Evolutionary conservation across 2,113 vertebrate genomes (phyloP).

Genomic region (Rafetus swinhoei): DNA sequence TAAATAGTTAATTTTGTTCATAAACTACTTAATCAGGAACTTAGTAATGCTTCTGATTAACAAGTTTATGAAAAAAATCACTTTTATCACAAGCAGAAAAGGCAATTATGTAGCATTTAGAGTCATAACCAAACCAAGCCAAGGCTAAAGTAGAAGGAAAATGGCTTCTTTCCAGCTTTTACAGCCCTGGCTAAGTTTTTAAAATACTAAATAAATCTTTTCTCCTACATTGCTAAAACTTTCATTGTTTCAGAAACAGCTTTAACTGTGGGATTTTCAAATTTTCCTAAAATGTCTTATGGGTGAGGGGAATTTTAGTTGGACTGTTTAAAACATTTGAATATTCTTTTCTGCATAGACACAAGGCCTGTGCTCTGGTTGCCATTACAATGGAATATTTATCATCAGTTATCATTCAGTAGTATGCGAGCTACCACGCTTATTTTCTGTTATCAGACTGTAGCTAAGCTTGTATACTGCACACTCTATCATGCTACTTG

Average conservation of each 20-base stretch:
- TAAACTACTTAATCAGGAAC: conserved; percentile 62
- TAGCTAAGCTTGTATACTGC: neutral
- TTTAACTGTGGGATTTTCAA: neutral
- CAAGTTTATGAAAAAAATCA: neutral
- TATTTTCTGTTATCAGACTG: neutral
- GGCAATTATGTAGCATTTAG: conserved; percentile 18
- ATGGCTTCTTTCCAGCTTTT: conserved; percentile 49
- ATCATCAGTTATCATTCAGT: neutral
- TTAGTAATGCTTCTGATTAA: conserved; percentile 61
- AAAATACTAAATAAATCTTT: conserved; percentile 56
- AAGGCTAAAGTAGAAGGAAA: conserved; percentile 38
- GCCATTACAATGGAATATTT: neutral
- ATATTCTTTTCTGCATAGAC: neutral
- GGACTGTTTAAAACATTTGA: neutral
- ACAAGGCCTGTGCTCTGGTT: neutral
- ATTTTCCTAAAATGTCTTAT: neutral
- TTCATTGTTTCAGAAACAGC: conserved; percentile 22
- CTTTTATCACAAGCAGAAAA: conserved; percentile 51
- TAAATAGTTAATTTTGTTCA: conserved; percentile 53
- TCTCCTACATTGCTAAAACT: conserved; percentile 7
- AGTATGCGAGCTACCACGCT: neutral
- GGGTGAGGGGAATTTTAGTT: neutral
- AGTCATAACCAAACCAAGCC: conserved; percentile 14
- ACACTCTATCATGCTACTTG: neutral
- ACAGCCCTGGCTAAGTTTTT: conserved; percentile 21